A percentile compares a stretch with the other conserved stretches of the same genome.
phyloP scores from a whole-genome alignment of 2,113 vertebrate species.

The Tenebrosternarchus preto region DNA sequence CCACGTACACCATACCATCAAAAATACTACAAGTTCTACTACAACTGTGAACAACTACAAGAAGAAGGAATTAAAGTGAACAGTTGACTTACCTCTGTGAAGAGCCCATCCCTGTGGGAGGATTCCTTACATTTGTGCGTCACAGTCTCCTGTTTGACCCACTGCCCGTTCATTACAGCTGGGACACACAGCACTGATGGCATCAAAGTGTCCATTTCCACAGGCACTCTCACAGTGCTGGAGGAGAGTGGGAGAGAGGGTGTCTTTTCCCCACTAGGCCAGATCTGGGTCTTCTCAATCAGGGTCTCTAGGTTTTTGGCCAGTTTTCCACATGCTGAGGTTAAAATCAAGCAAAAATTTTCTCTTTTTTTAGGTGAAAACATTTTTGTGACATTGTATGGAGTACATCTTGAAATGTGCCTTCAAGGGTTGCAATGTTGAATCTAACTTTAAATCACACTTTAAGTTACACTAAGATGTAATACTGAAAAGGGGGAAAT shows the following conservation, averaged over 20 bases:
- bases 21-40: too few species aligned
- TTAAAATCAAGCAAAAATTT: not conserved
- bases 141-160: conserved; percentile 52
- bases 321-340: conserved; percentile 63
- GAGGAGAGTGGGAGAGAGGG: conserved; percentile 40
- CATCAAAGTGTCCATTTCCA: conserved; percentile 44
- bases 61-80: not conserved
- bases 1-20: not conserved
- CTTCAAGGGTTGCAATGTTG: not conserved
- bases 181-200: conserved; percentile 40
- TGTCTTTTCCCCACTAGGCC: conserved; percentile 56
- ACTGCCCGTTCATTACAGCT: conserved; percentile 55
- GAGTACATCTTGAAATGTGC: not conserved
- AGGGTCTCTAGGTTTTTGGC: conserved; percentile 62
- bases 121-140: conserved; percentile 45
- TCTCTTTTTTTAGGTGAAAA: too few species aligned
- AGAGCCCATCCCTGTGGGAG: conserved; percentile 45
- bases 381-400: not conserved
- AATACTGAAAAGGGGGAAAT: not conserved
- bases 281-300: conserved; percentile 61
- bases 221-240: conserved; percentile 40
- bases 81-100: conserved; percentile 44
- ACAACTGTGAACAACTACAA: too few species aligned
- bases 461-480: not conserved
- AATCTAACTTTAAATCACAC: not conserved